Conservation (phyloP, 2,113 vertebrate genomes). For the Bos indicus region DNA sequence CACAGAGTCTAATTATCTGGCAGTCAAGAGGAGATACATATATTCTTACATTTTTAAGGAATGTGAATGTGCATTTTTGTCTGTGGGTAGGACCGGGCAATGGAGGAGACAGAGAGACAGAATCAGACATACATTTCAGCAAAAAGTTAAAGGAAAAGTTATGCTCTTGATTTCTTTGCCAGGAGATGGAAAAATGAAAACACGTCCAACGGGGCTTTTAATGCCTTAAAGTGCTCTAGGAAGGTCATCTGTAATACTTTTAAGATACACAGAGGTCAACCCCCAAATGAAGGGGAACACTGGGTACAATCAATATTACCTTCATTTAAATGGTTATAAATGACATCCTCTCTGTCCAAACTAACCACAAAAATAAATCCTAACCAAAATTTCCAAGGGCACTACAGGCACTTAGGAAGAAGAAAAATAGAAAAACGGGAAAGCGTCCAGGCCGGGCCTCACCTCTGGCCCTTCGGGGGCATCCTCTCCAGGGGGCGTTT, state of each 20-base stretch:
- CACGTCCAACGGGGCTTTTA: not conserved
- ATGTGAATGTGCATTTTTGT: not conserved
- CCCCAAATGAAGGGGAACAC: constrained; percentile 7
- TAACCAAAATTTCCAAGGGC: constrained; percentile 30
- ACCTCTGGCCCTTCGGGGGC: constrained; percentile 69
- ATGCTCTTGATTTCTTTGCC: not conserved
- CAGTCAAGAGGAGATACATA: not conserved
- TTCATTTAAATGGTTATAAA: constrained; percentile 44
- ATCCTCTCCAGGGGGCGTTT: not conserved
- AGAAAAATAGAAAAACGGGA: not conserved
- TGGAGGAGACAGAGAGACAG: not conserved
- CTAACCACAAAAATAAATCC: constrained; percentile 32
- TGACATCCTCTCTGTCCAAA: not conserved
- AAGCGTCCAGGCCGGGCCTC: not conserved
- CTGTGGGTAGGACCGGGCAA: not conserved
- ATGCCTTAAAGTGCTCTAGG: not conserved
- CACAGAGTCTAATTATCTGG: not conserved
- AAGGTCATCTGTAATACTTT: not conserved
- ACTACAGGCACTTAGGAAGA: not conserved
- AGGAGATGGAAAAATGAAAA: not conserved
- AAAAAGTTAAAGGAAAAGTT: not conserved
- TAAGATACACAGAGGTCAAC: constrained; percentile 45
- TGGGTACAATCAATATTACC: constrained; percentile 34
- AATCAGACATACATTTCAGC: not conserved
- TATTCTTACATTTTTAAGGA: not conserved